Percentiles rank a stretch among this genome's conserved stretches.
Evolutionary conservation across 2,797 vertebrate genomes (phyloP).

Genomic region (Manis crassicaudata): DNA sequence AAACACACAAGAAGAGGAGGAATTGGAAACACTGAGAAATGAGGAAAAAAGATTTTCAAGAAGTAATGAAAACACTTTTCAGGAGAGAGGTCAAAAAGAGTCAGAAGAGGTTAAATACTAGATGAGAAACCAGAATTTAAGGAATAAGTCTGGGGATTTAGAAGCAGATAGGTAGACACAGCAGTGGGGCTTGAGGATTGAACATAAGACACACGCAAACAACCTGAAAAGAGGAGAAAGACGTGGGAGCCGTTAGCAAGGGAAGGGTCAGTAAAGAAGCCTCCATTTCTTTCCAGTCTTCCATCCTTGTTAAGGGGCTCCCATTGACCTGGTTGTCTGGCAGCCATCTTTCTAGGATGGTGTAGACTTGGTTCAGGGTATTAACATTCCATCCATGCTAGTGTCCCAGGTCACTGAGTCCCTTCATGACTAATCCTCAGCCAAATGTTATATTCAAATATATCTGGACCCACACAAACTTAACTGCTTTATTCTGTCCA

Average conservation of each 20-base stretch:
- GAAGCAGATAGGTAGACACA: neutral
- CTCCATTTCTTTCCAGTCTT: neutral
- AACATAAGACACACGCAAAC: neutral
- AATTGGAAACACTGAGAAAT: conserved; percentile 7
- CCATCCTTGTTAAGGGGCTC: neutral
- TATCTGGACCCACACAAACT: neutral
- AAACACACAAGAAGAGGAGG: neutral
- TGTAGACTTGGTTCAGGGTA: neutral
- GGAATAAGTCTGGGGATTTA: neutral
- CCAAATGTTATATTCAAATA: neutral
- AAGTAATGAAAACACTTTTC: neutral
- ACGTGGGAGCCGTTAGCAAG: neutral
- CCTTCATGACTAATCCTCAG: neutral
- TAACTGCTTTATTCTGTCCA: neutral
- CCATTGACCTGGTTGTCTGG: neutral
- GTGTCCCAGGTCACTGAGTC: neutral
- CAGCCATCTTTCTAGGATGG: neutral
- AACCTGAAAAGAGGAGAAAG: neutral
- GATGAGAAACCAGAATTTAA: neutral
- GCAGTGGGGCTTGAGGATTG: neutral
- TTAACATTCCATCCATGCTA: neutral
- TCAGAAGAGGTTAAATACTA: neutral
- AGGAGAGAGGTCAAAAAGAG: neutral
- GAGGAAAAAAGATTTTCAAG: neutral
- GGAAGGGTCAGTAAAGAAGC: neutral